Evolutionary conservation across 2,888 invertebrate species (phyloP), one percentile per base, ranked within the genome.

Genomic region (Nephrotoma flavescens): DNA sequence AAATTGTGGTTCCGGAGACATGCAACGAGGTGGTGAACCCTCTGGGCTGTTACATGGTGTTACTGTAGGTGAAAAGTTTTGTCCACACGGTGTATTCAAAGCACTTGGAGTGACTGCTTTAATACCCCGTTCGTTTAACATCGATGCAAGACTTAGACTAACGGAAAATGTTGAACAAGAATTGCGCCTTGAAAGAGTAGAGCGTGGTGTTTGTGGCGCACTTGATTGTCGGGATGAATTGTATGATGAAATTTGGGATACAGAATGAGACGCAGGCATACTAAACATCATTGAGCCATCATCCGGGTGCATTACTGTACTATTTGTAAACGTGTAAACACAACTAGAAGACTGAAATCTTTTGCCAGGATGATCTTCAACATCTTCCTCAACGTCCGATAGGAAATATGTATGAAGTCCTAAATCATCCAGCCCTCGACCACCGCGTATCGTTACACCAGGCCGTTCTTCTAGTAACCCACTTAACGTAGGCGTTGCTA

Each of bases 401-500:
- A 94, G 90, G 0, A 94, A 92, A 89, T 94, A 94, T 41, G 92
- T 88, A 42, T 87, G 83, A 89, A 96, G 91, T 86, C 97, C 96
- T 88, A 96, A 93, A 87, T 95, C 95, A 88, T 95, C 95, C 41
- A 96, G 92, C 0, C 95, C 95, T 9, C 96, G 94, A 9, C 95
- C 95, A 6, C 97, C 97, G 0, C 96, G 94, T 41, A 96, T 96
- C 88, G 96, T 96, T 0, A 98, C 97, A 1, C 98, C 98, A 0
- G 97, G 97, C 87, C 97, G 94, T 87, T 97, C 97, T 89, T 98
- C 98, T 87, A 99, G 92, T 87, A 99, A 92, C 88, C 97, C 97
- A 88, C 97, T 96, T 90, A 98, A 94, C 86, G 96, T 97, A 7
- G 99, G 99, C 86, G 97, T 97, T 84, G 99, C 99, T 85, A 99